phyloP scores from a whole-genome alignment of 2,113 vertebrate species.

The Ardeotis arabs region DNA sequence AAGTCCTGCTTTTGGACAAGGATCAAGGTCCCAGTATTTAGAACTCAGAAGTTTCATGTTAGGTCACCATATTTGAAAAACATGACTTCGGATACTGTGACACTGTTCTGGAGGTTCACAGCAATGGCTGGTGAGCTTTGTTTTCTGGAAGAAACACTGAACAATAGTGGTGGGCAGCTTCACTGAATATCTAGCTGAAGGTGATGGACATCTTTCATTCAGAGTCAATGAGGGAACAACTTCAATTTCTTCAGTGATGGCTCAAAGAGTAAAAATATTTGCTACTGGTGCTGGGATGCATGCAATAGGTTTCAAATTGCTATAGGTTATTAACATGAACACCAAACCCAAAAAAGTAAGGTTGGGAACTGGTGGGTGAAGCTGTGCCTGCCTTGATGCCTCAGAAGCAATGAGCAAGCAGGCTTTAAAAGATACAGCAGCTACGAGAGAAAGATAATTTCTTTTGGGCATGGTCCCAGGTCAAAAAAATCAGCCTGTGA shows the following conservation, averaged over 20 bases:
- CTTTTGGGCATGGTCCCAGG: neutral
- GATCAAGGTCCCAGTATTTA: neutral
- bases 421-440: neutral
- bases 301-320: neutral
- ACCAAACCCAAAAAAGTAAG: neutral
- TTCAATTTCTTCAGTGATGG: neutral
- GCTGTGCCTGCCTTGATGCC: neutral
- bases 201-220: neutral
- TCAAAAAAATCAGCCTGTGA: neutral
- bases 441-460: neutral
- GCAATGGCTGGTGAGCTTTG: neutral
- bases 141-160: neutral
- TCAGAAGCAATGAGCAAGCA: neutral
- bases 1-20: neutral
- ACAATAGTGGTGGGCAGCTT: accelerated
- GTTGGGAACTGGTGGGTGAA: neutral
- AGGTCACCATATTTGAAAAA: neutral
- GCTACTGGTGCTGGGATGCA: neutral
- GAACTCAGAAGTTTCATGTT: neutral
- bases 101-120: neutral
- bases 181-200: neutral
- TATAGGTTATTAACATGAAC: neutral
- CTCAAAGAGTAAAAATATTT: neutral
- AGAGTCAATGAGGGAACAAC: neutral
- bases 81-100: neutral